Percentiles rank a stretch among this genome's conserved stretches.
These are phyloP conservation scores for Chiridota heheva DNA, from an alignment of 35 echinoderm and acorn worm species.

Conservation along the genomic window DNA sequence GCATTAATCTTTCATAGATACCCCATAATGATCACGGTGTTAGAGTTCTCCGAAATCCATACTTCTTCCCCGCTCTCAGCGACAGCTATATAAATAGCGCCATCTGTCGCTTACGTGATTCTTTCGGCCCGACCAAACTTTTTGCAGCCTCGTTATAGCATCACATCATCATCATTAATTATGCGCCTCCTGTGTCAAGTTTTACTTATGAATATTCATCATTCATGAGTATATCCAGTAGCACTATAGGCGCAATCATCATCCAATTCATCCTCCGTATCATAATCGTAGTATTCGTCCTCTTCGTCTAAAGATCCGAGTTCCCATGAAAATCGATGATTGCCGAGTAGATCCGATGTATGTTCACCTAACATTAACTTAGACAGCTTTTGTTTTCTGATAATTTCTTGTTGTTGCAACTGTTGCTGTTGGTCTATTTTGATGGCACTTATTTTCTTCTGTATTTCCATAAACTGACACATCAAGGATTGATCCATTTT, in stretches of 20 bases:
- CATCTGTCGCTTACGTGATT: too few relatives aligned
- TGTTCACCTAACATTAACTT: not conserved
- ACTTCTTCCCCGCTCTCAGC: too few relatives aligned
- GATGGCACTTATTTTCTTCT: conserved; percentile 15
- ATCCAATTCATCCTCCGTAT: conserved; percentile 40
- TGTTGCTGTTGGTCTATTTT: conserved; percentile 35
- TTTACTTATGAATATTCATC: too few relatives aligned
- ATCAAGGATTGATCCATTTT: conserved; percentile 35
- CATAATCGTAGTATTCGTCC: conserved; percentile 51
- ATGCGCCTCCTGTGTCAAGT: too few relatives aligned
- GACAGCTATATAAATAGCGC: too few relatives aligned
- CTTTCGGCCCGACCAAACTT: too few relatives aligned
- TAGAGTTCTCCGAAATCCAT: too few relatives aligned
- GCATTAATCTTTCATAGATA: too few relatives aligned
- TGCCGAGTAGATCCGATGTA: conserved; percentile 13
- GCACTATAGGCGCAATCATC: not conserved
- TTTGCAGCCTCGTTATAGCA: too few relatives aligned
- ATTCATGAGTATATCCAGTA: too few relatives aligned
- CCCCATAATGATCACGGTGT: too few relatives aligned
- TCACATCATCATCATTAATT: too few relatives aligned
- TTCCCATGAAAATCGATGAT: conserved; percentile 46
- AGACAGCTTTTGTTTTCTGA: conserved; percentile 24
- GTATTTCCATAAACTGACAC: conserved; percentile 33
- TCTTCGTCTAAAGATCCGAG: conserved; percentile 38
- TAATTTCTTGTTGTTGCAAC: conserved; percentile 1